Evolutionary conservation across 2,797 vertebrate species (phyloP).

Genomic region (Melanotaenia pygmaea): DNA sequence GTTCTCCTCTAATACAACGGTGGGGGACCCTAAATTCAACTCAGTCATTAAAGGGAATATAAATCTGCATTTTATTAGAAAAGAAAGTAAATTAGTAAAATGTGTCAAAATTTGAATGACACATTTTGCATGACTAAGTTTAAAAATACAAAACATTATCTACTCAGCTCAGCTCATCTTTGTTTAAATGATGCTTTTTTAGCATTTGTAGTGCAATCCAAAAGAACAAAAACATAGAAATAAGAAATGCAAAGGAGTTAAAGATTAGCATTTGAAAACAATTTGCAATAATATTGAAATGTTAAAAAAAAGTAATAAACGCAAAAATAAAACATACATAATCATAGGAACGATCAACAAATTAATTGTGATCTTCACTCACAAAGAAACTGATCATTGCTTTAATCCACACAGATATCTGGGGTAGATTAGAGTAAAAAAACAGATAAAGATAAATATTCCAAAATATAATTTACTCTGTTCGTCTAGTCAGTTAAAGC

Average conservation of each 20-base stretch:
- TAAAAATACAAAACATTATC: not conserved
- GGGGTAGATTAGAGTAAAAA: not conserved
- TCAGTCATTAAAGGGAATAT: not conserved
- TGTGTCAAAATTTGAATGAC: not conserved
- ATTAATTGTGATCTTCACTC: not conserved
- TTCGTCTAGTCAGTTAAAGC: not conserved
- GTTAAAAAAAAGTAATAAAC: not conserved
- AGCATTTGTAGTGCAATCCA: no score
- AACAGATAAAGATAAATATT: not conserved
- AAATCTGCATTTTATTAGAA: not conserved
- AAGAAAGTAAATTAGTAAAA: not conserved
- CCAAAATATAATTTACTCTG: not conserved
- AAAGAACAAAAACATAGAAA: no score
- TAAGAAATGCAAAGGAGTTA: no score
- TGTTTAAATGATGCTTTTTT: no score
- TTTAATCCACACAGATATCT: not conserved
- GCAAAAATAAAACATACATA: not conserved
- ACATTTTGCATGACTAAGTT: not conserved
- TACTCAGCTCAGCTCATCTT: no score
- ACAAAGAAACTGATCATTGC: not conserved
- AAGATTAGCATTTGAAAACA: no score
- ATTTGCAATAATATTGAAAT: not conserved
- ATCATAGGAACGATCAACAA: not conserved
- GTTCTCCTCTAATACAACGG: not conserved
- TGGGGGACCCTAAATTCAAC: not conserved